Base-by-base conservation (phyloP, 2,888 invertebrate species). In the Drosophila peninsularis region DNA sequence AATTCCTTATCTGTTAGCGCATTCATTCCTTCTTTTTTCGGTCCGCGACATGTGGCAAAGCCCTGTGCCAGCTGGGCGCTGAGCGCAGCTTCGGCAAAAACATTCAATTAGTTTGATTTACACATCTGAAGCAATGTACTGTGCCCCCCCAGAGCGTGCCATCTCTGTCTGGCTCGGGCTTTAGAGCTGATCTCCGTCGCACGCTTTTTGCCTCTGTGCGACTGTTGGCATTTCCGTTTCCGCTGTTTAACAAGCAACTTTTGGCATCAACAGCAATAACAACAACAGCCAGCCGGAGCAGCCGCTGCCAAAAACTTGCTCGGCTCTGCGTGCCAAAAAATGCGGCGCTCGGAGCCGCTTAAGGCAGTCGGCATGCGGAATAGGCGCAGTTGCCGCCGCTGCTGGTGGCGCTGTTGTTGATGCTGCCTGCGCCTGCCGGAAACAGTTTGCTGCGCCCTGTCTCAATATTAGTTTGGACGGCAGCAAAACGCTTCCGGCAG, bases 31-130 rank as follows among this genome's bases (percentile, higher is more conserved):
- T 44, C 39, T 39, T 56, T 53, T 41, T 44, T 39, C 53, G 50
- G 55, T 62, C 44, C 62, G 61, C 54, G 58, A 56, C 62, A 50
- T 62, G 60, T 54, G 63, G 69, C 47, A 53, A 50, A 27, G 53
- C 60, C 62, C 67, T 80, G 66, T 69, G 74, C 45, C 58, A 75
- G 84, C 66, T 81, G 77, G 65, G 62, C 74, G 80, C 68, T 70
- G 70, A 72, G 78, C 61, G 30, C 21, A 54, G 77, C 75, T 70
- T 68, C 63, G 64, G 75, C 65, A 88, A 84, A 88, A 88, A 84
- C 88, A 84, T 84, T 88, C 88, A 88, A 84, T 84, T 84, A 84
- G 88, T 88, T 84, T 86, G 84, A 84, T 84, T 84, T 84, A 86
- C 88, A 84, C 86, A 80, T 71, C 80, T 75, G 72, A 72, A 61